These are phyloP conservation scores for Drosophila neotestacea DNA, from an alignment of 2,888 invertebrate species.

Conservation along the genomic window DNA sequence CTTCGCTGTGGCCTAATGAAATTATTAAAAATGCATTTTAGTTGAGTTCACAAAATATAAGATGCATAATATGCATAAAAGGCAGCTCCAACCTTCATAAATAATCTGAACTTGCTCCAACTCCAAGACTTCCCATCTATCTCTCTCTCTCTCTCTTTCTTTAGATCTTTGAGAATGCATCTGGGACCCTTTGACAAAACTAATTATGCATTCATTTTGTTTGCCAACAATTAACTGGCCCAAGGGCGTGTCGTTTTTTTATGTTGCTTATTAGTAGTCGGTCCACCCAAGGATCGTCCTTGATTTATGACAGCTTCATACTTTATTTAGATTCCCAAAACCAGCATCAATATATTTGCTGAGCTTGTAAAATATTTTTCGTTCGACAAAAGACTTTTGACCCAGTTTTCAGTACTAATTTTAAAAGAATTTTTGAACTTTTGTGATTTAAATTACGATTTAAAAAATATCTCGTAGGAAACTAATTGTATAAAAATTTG, in stretches of 20 bases:
- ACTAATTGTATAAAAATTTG: no score
- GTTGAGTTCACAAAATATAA: slow-evolving; percentile 37
- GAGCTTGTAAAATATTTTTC: neutral
- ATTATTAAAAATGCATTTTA: slow-evolving; percentile 79
- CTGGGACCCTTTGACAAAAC: slow-evolving; percentile 60
- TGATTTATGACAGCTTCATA: slow-evolving; percentile 66
- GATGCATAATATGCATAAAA: slow-evolving; percentile 59
- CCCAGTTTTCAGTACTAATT: slow-evolving; percentile 17
- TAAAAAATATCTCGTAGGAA: no score
- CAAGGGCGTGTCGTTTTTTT: slow-evolving; percentile 74
- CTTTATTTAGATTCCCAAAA: slow-evolving; percentile 54
- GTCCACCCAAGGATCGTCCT: slow-evolving; percentile 36
- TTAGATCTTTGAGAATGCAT: slow-evolving; percentile 14
- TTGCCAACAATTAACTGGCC: slow-evolving; percentile 78
- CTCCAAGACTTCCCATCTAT: neutral
- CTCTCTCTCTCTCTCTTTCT: neutral
- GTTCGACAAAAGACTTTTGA: slow-evolving; percentile 3
- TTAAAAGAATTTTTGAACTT: neutral
- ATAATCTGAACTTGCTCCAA: slow-evolving; percentile 46
- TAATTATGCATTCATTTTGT: slow-evolving; percentile 80
- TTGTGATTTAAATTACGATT: no score
- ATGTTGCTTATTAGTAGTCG: slow-evolving; percentile 78
- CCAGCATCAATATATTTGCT: neutral
- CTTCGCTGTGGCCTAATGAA: slow-evolving; percentile 72
- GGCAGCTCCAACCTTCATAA: slow-evolving; percentile 58